Base-by-base conservation (phyloP, 2,113 vertebrate species). In the Eulemur macaco region DNA sequence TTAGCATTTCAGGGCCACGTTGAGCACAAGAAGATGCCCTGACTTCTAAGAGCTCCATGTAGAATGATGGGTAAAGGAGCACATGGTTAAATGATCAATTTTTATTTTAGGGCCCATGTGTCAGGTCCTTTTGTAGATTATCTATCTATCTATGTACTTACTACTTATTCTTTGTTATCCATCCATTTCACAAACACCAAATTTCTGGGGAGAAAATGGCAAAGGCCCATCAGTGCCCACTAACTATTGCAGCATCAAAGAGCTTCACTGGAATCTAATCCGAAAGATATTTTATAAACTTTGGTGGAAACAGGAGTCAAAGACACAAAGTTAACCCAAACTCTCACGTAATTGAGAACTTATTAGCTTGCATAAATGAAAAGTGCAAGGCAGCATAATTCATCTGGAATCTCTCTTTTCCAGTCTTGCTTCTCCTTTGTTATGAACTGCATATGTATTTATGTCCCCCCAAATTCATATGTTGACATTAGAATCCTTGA, bases 261-360 rank as follows among this genome's bases (percentile, higher is more conserved):
- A 23, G 64, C 37, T 63, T 29, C 23, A 11, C 11, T 80, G n/a
- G 37, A 89, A 69, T 76, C 52, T 74, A 93, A 78, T 91, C 21
- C 69, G n/a, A 93, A 90, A 73, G 21, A n/a, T 56, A 64, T 68
- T 89, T 63, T 92, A 9, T 52, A 73, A 87, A 78, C 14, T 5
- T 87, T 95, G 4, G 34, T 42, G 45, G 21, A 80, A 76, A 78
- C 8, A 29, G 3, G 25, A 91, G 29, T 77, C 42, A 96, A 77
- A 96, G n/a, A 83, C 12, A 68, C 23, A 78, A 86, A 83, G 20
- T 89, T 42, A 92, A 56, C 8, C 81, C 58, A 88, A 34, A 93
- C 66, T 76, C 27, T 63, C 42, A 63, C 71, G 11, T 50, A 81
- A 60, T 50, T 85, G 58, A 71, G n/a, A 87, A 87, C 14, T 63